These are phyloP conservation scores for Chaenodraco wilsoni DNA, from an alignment of 2,797 vertebrate species.

Conservation along the genomic window DNA sequence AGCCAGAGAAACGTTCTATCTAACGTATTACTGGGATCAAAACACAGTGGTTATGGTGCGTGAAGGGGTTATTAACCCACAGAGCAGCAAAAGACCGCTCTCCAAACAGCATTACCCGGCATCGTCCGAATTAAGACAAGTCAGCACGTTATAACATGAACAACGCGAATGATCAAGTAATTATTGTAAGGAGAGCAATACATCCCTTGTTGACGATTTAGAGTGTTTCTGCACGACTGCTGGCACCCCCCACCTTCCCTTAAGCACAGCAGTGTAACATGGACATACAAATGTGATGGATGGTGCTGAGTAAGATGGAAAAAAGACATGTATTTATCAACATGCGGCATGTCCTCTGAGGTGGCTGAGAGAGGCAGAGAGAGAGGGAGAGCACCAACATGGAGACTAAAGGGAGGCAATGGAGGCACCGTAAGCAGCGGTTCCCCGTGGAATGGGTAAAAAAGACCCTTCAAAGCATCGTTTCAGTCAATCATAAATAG, in stretches of 20 bases:
- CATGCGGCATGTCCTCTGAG: slow-evolving; percentile 58
- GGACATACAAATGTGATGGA: slow-evolving; percentile 73
- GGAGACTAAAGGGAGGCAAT: slow-evolving; percentile 65
- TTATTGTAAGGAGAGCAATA: slow-evolving; percentile 51
- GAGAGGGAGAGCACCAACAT: slow-evolving; percentile 24
- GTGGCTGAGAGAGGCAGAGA: slow-evolving; percentile 28
- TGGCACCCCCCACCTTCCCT: slow-evolving; percentile 36
- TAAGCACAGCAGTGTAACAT: slow-evolving; percentile 55
- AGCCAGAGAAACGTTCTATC: slow-evolving; percentile 55
- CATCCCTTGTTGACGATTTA: slow-evolving; percentile 61
- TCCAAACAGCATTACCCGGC: slow-evolving; percentile 32
- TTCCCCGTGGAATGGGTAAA: slow-evolving; percentile 80
- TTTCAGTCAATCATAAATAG: slow-evolving; percentile 83
- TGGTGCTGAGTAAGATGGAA: slow-evolving; percentile 74
- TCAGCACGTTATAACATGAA: slow-evolving; percentile 40
- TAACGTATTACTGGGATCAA: slow-evolving; percentile 62
- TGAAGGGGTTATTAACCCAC: slow-evolving; percentile 65
- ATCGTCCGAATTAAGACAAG: slow-evolving; percentile 42
- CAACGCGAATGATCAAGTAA: slow-evolving; percentile 42
- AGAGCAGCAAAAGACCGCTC: slow-evolving; percentile 44
- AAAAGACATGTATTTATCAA: slow-evolving; percentile 78
- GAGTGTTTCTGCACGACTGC: slow-evolving; percentile 40
- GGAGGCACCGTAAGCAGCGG: slow-evolving; percentile 78
- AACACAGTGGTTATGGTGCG: slow-evolving; percentile 55
- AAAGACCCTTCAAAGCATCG: slow-evolving; percentile 80